phyloP scores from a whole-genome alignment of 2,113 vertebrate species.

The Microtus montanus region DNA sequence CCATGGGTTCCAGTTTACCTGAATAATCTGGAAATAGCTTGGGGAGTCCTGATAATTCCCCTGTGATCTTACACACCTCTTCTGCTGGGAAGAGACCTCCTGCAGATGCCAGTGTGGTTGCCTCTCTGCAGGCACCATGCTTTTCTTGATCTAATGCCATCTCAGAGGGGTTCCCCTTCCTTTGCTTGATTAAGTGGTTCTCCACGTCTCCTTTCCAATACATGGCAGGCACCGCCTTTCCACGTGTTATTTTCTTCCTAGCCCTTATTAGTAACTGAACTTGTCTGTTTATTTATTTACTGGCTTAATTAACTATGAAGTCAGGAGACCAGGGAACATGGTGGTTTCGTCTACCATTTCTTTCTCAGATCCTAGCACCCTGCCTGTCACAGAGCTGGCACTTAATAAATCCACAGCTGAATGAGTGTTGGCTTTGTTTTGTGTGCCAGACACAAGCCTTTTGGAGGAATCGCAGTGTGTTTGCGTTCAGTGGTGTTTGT shows the following conservation, averaged over 20 bases:
- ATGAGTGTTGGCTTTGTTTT: not conserved
- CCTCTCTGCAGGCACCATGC: not conserved
- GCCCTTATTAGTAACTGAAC: not conserved
- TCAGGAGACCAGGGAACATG: not conserved
- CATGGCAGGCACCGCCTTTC: not conserved
- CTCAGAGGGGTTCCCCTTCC: not conserved
- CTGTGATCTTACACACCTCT: too few relatives aligned
- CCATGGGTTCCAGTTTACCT: not conserved
- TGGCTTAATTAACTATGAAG: slow-evolving; percentile 27
- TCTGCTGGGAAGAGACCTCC: not conserved
- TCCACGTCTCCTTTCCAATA: not conserved
- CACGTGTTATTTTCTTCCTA: slow-evolving; percentile 3
- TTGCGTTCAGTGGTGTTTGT: not conserved
- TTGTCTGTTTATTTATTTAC: not conserved
- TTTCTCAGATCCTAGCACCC: not conserved
- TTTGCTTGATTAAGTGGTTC: not conserved
- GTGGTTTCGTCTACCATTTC: slow-evolving; percentile 1
- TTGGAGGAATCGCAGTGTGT: not conserved
- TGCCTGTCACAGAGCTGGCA: not conserved
- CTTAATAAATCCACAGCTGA: not conserved
- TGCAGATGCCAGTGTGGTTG: rapidly evolving
- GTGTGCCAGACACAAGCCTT: not conserved
- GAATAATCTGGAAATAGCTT: not conserved
- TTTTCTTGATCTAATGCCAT: not conserved
- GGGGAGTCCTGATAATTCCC: not conserved